Evolutionary conservation across 1,140 invertebrate genomes (phyloP).

Genomic region (Arion vulgaris): DNA sequence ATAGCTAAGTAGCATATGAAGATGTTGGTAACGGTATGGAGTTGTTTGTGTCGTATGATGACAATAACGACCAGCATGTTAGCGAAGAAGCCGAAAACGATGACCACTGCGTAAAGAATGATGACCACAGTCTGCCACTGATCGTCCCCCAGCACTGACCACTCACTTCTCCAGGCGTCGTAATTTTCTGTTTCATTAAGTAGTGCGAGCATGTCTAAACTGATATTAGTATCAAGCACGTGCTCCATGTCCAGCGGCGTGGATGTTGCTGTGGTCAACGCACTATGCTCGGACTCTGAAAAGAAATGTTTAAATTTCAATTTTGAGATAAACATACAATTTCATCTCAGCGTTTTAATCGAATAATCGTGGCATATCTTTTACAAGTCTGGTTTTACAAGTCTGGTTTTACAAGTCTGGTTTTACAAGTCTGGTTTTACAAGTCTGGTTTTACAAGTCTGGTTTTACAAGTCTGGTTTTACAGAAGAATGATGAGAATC

Average conservation of each 20-base stretch:
- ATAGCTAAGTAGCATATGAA: constrained; percentile 97
- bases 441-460: no score
- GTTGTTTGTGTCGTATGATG: constrained; percentile 88
- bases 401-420: no score
- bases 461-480: no score
- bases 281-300: background rate
- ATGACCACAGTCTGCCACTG: constrained; percentile 63
- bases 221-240: constrained; percentile 38
- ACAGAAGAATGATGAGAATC: no score
- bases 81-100: constrained; percentile 76
- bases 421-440: no score
- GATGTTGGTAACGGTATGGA: constrained; percentile 98
- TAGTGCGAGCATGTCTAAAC: constrained; percentile 34
- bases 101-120: constrained; percentile 66
- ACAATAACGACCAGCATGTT: constrained; percentile 90
- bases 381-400: no score
- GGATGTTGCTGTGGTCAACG: background rate
- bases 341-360: no score
- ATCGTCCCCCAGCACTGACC: constrained; percentile 52
- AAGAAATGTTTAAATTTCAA: background rate
- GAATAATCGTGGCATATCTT: no score
- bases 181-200: constrained; percentile 36
- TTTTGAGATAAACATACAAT: no score
- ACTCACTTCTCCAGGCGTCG: constrained; percentile 45
- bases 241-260: background rate